A percentile compares a stretch with the other conserved stretches of the same genome.
These are phyloP conservation scores for Sinhomidia bicolor DNA, from an alignment of 2,888 invertebrate genomes.

Conservation along the genomic window DNA sequence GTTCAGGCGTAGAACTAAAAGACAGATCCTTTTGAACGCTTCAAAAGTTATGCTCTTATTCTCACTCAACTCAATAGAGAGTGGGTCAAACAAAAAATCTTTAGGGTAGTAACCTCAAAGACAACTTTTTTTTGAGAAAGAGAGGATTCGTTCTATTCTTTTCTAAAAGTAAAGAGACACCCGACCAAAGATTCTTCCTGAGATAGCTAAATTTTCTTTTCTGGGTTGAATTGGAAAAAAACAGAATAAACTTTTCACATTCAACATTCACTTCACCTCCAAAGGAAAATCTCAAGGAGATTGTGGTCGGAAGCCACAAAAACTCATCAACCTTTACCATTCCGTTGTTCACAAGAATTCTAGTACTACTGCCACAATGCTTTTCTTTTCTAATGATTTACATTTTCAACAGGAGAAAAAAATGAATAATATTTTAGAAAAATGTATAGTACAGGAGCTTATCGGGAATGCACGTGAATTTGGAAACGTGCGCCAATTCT, in stretches of 20 bases:
- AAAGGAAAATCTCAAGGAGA: not conserved
- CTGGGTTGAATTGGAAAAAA: constrained; percentile 1
- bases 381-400: constrained; percentile 2
- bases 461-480: not conserved
- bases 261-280: not conserved
- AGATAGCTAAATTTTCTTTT: not conserved
- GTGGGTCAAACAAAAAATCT: constrained; percentile 6
- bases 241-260: constrained; percentile 7
- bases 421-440: not conserved
- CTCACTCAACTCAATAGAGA: too few species aligned
- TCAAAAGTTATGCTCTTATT: too few species aligned
- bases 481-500: not conserved
- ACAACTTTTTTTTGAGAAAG: not conserved
- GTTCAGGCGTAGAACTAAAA: not conserved
- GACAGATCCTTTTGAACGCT: not conserved
- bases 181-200: not conserved
- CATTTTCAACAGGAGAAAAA: constrained; percentile 11
- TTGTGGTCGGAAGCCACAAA: constrained; percentile 20
- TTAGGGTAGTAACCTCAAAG: not conserved
- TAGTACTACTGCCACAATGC: not conserved
- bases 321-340: constrained; percentile 16
- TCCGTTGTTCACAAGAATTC: not conserved
- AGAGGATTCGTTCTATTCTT: not conserved
- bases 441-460: not conserved
- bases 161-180: not conserved